Conservation (phyloP, 1,140 invertebrate genomes). For the Brachionus manjavacas region DNA sequence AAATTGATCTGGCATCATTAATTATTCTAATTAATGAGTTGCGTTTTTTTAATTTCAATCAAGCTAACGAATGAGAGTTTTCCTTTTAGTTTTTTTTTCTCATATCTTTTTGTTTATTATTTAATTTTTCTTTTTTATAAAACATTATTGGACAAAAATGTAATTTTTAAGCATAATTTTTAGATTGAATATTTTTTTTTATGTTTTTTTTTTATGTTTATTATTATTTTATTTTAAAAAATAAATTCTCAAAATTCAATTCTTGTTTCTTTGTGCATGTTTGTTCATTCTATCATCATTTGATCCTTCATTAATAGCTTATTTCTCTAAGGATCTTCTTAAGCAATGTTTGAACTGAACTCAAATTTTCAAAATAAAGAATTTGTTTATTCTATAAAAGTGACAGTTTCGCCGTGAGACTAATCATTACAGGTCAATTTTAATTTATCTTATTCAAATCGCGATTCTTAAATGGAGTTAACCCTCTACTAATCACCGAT, state of each 20-base stretch:
- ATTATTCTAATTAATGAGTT: not conserved
- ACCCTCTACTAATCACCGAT: no score
- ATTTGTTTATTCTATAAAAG: no score
- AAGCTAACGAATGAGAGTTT: slow-evolving; percentile 4
- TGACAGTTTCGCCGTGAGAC: no score
- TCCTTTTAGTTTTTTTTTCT: not conserved
- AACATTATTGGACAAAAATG: not conserved
- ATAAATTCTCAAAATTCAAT: not conserved
- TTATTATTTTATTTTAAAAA: not conserved
- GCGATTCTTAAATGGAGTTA: no score
- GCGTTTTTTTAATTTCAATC: not conserved
- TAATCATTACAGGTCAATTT: no score
- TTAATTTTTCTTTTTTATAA: not conserved
- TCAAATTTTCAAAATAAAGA: no score
- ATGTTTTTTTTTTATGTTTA: not conserved
- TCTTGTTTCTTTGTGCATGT: not conserved
- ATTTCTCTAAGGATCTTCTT: no score
- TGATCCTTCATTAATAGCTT: no score
- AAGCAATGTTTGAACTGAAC: no score
- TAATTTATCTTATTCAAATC: no score
- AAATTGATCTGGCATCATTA: not conserved
- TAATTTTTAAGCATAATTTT: not conserved
- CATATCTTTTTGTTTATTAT: not conserved
- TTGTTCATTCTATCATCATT: no score
- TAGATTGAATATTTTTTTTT: not conserved